Evolutionary conservation across 1,140 invertebrate genomes (phyloP).

Genomic region (Dysdera silvatica): DNA sequence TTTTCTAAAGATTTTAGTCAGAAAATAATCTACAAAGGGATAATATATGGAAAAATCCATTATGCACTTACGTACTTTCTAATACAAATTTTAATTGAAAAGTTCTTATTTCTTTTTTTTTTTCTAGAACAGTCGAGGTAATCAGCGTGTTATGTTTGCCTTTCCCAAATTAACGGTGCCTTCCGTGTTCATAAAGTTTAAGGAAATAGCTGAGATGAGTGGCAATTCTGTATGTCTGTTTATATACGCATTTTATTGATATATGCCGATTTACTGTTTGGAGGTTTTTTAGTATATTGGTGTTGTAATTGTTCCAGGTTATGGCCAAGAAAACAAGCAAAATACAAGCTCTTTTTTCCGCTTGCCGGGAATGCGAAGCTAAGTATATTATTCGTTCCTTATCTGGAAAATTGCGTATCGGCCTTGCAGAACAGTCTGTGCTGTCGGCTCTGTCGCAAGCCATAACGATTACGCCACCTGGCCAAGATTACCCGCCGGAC

Average conservation of each 20-base stretch:
- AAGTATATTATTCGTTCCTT: conserved; percentile 85
- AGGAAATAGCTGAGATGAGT: conserved; percentile 79
- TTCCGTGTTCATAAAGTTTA: conserved; percentile 75
- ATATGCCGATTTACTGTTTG: not conserved
- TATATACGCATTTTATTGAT: not conserved
- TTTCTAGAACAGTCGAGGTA: conserved; percentile 63
- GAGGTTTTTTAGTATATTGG: not conserved
- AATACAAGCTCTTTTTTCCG: conserved; percentile 85
- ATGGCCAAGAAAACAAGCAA: conserved; percentile 82
- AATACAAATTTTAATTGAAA: too few species aligned
- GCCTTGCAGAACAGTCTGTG: conserved; percentile 92
- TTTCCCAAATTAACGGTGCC: conserved; percentile 50
- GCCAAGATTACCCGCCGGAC: conserved; percentile 58
- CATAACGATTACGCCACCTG: conserved; percentile 60
- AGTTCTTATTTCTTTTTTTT: too few species aligned
- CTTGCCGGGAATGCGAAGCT: conserved; percentile 82
- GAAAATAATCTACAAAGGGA: too few species aligned
- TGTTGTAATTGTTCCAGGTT: conserved; percentile 50
- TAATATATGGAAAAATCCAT: too few species aligned
- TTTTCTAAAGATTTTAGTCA: too few species aligned
- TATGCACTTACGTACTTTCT: too few species aligned
- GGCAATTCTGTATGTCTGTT: conserved; percentile 59
- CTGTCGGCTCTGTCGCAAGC: conserved; percentile 80
- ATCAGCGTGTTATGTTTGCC: conserved; percentile 76
- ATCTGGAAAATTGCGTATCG: conserved; percentile 89